Evolutionary conservation across 2,888 invertebrate species (phyloP).

Genomic region (Apantesis nais): DNA sequence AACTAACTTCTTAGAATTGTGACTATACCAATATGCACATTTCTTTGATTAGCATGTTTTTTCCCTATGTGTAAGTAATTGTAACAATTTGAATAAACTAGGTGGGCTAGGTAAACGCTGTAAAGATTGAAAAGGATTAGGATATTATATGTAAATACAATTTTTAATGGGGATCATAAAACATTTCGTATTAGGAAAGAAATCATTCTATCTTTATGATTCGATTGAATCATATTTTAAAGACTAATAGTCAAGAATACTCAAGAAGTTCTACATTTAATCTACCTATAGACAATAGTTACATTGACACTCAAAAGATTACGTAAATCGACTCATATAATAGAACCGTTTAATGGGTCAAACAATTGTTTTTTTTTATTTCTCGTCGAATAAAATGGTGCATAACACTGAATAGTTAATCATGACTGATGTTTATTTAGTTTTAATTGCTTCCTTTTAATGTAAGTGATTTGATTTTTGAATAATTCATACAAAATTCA

Average conservation of each 20-base stretch:
- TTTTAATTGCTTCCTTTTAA: too few species aligned
- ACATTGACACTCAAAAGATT: background rate
- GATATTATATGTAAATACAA: background rate
- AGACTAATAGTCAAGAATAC: background rate
- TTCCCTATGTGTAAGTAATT: conserved; percentile 1
- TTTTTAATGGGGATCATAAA: too few species aligned
- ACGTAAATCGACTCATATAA: background rate
- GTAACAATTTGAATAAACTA: background rate
- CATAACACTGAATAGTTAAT: background rate
- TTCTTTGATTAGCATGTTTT: background rate
- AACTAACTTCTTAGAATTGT: background rate
- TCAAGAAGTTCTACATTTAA: background rate
- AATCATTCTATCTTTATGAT: background rate
- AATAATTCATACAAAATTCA: too few species aligned
- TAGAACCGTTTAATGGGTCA: too few species aligned
- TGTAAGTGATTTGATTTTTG: too few species aligned
- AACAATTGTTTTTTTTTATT: background rate
- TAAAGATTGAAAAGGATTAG: too few species aligned
- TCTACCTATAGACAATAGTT: background rate
- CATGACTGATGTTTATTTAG: too few species aligned
- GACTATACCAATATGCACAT: background rate
- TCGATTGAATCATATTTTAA: background rate
- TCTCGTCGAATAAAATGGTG: background rate
- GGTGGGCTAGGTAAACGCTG: background rate
- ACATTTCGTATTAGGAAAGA: background rate